A percentile compares a stretch with the other conserved stretches of the same genome.
Evolutionary conservation across 2,797 vertebrate species (phyloP).

Genomic region (Chelonia mydas): DNA sequence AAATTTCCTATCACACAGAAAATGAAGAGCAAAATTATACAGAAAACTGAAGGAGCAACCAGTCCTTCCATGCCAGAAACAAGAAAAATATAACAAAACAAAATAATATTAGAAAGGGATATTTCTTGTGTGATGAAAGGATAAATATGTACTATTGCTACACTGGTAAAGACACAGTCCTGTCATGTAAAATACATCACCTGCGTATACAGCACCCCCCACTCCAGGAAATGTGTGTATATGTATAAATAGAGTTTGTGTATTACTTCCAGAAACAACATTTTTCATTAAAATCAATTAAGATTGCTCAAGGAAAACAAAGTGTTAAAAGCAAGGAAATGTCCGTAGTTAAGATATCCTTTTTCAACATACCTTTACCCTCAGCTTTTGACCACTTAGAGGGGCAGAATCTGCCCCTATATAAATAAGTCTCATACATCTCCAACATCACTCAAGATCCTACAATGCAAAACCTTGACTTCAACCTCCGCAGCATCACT

Average conservation of each 20-base stretch:
- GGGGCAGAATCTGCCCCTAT: not conserved
- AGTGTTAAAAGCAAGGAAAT: not conserved
- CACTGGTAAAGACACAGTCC: not conserved
- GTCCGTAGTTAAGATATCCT: not conserved
- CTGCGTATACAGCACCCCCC: not conserved
- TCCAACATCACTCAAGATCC: not conserved
- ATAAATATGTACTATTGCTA: not conserved
- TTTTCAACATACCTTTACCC: not conserved
- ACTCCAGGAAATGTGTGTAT: not conserved
- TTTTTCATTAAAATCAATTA: not conserved
- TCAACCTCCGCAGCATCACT: not conserved
- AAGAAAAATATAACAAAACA: not conserved
- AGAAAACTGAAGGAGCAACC: not conserved
- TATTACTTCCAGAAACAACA: not conserved
- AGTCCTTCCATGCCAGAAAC: not conserved
- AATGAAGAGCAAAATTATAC: not conserved
- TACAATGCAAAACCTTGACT: not conserved
- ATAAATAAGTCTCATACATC: not conserved
- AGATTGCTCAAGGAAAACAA: not conserved
- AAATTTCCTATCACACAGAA: conserved; percentile 85
- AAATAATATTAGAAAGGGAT: not conserved
- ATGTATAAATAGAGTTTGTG: not conserved
- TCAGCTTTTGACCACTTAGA: too few relatives aligned
- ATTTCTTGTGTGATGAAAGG: not conserved
- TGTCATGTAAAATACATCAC: accelerated